These are phyloP conservation scores for Gymnoscopelus microlampas DNA, from an alignment of 2,797 vertebrate genomes.

Conservation along the genomic window DNA sequence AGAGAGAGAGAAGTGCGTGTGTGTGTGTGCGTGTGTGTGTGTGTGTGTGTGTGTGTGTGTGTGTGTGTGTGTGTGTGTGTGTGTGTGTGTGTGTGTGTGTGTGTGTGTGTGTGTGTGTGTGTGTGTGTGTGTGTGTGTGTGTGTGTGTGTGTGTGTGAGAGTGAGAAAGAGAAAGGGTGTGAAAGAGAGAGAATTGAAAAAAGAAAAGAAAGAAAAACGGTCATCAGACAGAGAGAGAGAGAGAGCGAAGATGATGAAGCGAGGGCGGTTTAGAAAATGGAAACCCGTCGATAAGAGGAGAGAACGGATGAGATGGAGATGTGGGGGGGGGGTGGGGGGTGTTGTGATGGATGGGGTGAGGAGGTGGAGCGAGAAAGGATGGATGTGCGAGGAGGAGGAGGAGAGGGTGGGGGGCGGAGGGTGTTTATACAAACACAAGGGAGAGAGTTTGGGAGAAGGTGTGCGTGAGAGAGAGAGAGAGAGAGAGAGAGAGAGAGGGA, in stretches of 20 bases:
- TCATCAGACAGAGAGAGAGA: slow-evolving; percentile 71
- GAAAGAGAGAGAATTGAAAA: neutral
- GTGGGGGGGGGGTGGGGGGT: slow-evolving; percentile 71
- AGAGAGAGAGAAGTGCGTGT: too few relatives aligned
- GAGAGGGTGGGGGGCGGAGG: slow-evolving; percentile 48
- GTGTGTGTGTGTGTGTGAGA: slow-evolving; percentile 2
- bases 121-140: slow-evolving; percentile 56
- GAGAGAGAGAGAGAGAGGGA: slow-evolving; percentile 47
- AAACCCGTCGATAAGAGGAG: slow-evolving; percentile 83
- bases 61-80: slow-evolving; percentile 38
- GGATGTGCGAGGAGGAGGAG: slow-evolving; percentile 47
- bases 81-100: neutral
- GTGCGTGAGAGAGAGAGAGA: slow-evolving; percentile 44
- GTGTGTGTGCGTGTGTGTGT: slow-evolving; percentile 23
- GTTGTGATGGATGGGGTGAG: slow-evolving; percentile 79
- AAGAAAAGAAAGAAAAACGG: slow-evolving; percentile 37
- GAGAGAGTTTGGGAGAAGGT: slow-evolving; percentile 55
- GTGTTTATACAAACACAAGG: slow-evolving; percentile 4
- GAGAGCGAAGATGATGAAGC: slow-evolving; percentile 81
- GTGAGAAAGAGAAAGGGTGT: neutral
- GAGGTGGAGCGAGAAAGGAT: slow-evolving; percentile 48
- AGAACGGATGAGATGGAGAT: slow-evolving; percentile 78
- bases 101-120: slow-evolving; percentile 60
- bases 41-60: slow-evolving; percentile 64
- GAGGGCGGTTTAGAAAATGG: slow-evolving; percentile 82